Evolutionary conservation across 2,113 vertebrate species (phyloP).

Genomic region (Otis tarda): DNA sequence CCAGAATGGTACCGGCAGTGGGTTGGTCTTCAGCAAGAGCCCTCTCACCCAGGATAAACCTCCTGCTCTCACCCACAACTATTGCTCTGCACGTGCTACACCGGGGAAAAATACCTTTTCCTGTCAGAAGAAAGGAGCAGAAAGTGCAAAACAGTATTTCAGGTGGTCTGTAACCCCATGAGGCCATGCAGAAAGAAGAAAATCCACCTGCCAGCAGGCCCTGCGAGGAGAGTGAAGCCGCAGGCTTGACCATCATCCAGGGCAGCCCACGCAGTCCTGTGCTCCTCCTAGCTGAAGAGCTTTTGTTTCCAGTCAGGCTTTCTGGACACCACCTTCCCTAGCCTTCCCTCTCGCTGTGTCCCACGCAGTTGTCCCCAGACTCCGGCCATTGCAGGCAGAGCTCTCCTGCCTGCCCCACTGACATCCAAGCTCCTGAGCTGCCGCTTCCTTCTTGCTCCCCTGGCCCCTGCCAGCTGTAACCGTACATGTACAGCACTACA

Average conservation of each 20-base stretch:
- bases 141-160: not conserved
- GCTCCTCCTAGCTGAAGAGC: not conserved
- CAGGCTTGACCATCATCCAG: rapidly evolving
- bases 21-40: not conserved
- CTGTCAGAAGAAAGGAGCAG: not conserved
- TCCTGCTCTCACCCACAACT: not conserved
- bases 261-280: not conserved
- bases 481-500: rapidly evolving
- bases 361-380: not conserved
- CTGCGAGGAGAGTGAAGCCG: not conserved
- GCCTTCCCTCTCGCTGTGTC: not conserved
- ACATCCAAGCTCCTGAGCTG: not conserved
- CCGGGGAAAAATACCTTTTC: not conserved
- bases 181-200: not conserved
- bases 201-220: not conserved
- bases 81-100: not conserved
- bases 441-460: not conserved
- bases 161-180: not conserved
- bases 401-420: not conserved
- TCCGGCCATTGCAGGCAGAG: not conserved
- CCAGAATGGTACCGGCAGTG: rapidly evolving
- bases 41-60: not conserved
- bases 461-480: not conserved
- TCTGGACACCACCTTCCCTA: not conserved
- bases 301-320: not conserved